Percentiles rank a stretch among this genome's conserved stretches.
phyloP scores from a whole-genome alignment of 2,888 invertebrate species.

The Microctonus aethiopoides region DNA sequence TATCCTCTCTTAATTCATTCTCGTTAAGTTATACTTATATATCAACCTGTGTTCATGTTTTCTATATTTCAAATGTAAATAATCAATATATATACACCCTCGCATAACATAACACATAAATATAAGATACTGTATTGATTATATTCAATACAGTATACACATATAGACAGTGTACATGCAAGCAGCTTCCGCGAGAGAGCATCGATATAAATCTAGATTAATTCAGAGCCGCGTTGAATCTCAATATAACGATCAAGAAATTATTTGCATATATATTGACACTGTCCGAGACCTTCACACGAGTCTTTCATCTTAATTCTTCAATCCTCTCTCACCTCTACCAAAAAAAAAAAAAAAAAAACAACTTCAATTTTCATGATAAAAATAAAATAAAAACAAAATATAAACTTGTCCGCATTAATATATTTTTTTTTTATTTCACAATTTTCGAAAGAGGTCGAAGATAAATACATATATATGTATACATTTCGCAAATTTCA shows the following conservation, averaged over 20 bases:
- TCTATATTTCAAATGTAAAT: conserved; percentile 23
- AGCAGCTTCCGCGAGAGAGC: background rate
- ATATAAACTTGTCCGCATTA: background rate
- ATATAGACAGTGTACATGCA: background rate
- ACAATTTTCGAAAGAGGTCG: background rate
- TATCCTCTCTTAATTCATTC: no score
- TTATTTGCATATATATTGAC: conserved; percentile 51
- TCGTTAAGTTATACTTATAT: background rate
- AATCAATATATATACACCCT: conserved; percentile 11
- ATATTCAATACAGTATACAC: conserved; percentile 5
- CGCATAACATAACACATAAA: conserved; percentile 8
- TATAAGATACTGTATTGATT: conserved; percentile 26
- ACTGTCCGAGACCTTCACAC: conserved; percentile 22
- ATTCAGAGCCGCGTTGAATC: conserved; percentile 56
- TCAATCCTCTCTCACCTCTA: background rate
- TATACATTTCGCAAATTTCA: background rate
- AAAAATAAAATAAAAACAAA: background rate
- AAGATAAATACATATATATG: background rate
- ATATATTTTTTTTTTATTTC: background rate
- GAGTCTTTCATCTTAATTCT: background rate
- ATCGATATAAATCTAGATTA: conserved; percentile 60
- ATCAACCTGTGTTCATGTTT: conserved; percentile 9
- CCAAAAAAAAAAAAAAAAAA: background rate
- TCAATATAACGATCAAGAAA: conserved; percentile 51
- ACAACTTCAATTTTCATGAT: no score